These are phyloP conservation scores for Drosophila anomalata DNA, from an alignment of 2,888 invertebrate genomes.

Conservation along the genomic window DNA sequence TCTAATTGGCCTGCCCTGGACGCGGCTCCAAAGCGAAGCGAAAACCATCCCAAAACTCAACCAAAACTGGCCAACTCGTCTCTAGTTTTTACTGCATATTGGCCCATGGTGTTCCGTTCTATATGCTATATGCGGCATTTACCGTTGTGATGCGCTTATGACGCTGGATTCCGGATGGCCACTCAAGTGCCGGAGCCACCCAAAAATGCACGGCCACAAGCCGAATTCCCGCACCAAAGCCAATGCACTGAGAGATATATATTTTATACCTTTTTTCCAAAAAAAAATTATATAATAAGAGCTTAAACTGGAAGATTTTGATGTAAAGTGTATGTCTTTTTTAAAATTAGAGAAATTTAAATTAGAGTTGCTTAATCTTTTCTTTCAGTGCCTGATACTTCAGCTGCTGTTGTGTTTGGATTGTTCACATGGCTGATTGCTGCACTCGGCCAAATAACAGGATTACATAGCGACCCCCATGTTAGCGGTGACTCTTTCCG, in stretches of 20 bases:
- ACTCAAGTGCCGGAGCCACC: conserved; percentile 28
- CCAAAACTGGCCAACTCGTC: conserved; percentile 6
- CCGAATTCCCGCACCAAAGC: conserved; percentile 34
- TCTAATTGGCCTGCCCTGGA: conserved; percentile 63
- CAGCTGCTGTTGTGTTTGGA: conserved; percentile 16
- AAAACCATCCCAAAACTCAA: background rate
- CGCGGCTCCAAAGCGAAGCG: conserved; percentile 11
- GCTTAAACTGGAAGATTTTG: background rate
- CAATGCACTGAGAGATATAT: conserved; percentile 4
- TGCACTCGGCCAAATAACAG: conserved; percentile 66
- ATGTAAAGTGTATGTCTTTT: background rate
- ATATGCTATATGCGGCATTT: conserved; percentile 42
- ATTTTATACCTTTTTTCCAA: background rate
- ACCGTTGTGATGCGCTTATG: conserved; percentile 71
- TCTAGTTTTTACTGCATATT: conserved; percentile 71
- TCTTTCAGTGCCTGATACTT: background rate
- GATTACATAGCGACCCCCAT: conserved; percentile 58
- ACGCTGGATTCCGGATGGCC: conserved; percentile 39
- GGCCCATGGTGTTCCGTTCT: conserved; percentile 13
- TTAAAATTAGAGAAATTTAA: background rate
- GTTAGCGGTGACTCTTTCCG: conserved; percentile 30
- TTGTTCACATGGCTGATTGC: conserved; percentile 63
- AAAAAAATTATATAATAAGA: background rate
- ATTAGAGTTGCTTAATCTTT: background rate
- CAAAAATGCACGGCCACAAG: conserved; percentile 52